phyloP scores from a whole-genome alignment of 2,113 vertebrate species.

The Mionectes macconnelli region DNA sequence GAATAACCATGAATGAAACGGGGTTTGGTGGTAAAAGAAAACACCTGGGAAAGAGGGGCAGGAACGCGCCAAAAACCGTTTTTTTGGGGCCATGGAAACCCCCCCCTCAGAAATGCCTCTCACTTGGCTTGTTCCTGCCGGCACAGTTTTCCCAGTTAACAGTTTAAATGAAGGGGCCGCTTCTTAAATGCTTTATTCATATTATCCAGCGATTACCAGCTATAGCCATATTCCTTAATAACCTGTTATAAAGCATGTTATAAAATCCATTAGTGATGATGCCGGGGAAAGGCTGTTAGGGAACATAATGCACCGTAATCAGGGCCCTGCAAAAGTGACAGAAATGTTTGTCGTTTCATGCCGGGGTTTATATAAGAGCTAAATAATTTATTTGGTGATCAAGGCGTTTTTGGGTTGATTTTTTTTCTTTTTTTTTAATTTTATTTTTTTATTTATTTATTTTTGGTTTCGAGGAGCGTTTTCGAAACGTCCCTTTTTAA shows the following conservation, averaged over 20 bases:
- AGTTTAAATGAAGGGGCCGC: conserved; percentile 69
- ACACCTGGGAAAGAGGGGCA: too few relatives aligned
- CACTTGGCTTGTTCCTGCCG: conserved; percentile 53
- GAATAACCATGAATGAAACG: not conserved
- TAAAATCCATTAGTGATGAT: conserved; percentile 68
- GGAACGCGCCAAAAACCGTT: accelerated
- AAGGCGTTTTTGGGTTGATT: not conserved
- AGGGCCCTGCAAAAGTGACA: conserved; percentile 37
- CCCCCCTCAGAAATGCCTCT: not conserved
- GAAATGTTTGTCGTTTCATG: not conserved
- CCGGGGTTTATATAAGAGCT: conserved; percentile 26
- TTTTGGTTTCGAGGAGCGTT: not conserved
- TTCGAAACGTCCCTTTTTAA: not conserved
- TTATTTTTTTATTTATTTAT: not conserved
- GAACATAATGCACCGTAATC: conserved; percentile 60
- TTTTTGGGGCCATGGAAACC: not conserved
- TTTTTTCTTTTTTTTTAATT: not conserved
- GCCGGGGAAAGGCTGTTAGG: conserved; percentile 65
- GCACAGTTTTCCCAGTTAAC: conserved; percentile 65
- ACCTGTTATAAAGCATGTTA: conserved; percentile 74
- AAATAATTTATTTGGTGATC: conserved; percentile 40
- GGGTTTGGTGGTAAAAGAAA: not conserved
- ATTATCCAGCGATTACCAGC: conserved; percentile 74
- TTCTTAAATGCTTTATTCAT: conserved; percentile 75
- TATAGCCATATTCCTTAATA: conserved; percentile 78